Conservation (phyloP, 2,113 vertebrate genomes). For the Neomonachus schauinslandi region DNA sequence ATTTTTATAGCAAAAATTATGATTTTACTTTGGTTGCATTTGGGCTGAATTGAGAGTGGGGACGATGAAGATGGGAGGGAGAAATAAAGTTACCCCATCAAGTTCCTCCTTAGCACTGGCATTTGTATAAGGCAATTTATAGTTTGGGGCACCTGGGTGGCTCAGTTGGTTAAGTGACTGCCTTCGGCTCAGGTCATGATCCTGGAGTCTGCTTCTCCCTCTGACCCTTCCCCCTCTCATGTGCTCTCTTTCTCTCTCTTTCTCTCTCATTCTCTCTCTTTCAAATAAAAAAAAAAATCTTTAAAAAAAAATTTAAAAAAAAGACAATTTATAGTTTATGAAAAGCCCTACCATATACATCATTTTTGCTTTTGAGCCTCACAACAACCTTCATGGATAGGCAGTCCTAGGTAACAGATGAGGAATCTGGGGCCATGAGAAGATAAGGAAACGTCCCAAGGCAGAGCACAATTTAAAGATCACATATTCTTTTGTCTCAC, state of each 20-base stretch:
- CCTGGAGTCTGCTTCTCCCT: too few relatives aligned
- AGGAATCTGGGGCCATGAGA: neutral
- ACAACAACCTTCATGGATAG: neutral
- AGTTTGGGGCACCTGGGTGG: neutral
- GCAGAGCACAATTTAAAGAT: neutral
- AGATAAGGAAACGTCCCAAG: neutral
- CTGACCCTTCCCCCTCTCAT: too few relatives aligned
- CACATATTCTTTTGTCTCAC: neutral
- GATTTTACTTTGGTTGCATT: neutral
- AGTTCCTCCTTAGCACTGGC: neutral
- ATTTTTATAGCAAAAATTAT: conserved; percentile 13
- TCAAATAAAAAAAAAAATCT: too few relatives aligned
- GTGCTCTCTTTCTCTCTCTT: too few relatives aligned
- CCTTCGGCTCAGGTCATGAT: too few relatives aligned
- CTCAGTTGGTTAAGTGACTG: too few relatives aligned
- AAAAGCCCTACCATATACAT: neutral
- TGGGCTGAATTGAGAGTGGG: neutral
- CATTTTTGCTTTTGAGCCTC: neutral
- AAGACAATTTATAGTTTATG: neutral
- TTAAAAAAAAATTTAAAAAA: too few relatives aligned
- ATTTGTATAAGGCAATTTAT: neutral
- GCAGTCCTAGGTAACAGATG: neutral
- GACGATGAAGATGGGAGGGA: neutral
- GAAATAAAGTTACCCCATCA: neutral
- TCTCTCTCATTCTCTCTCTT: too few relatives aligned